Conservation (phyloP, 2,113 vertebrate genomes). For the Sceloporus tristichus region DNA sequence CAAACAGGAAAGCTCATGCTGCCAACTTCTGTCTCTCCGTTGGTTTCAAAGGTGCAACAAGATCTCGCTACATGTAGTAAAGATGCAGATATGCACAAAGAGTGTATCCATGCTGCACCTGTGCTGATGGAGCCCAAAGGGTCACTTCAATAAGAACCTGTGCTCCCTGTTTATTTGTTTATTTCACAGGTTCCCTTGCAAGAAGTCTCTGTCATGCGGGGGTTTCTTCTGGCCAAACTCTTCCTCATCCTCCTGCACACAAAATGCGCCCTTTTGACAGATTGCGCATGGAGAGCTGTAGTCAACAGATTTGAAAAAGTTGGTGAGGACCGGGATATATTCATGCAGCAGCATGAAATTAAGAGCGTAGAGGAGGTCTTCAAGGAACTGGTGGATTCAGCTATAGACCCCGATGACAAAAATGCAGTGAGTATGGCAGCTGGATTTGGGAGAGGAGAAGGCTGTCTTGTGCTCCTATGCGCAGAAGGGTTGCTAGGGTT, state of each 20-base stretch:
- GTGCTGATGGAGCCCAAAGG: not conserved
- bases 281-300: not conserved
- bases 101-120: no score
- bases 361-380: not conserved
- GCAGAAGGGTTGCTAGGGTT: not conserved
- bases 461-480: not conserved
- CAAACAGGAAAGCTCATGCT: no score
- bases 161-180: not conserved
- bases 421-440: conserved; percentile 12
- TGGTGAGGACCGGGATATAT: accelerated
- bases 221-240: not conserved
- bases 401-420: not conserved
- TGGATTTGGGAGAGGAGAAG: no score
- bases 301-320: not conserved
- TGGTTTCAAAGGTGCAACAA: no score
- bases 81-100: no score
- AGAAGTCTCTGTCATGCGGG: not conserved
- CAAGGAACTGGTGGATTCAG: not conserved
- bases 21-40: no score
- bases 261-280: not conserved
- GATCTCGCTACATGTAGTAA: no score
- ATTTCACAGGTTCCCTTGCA: not conserved
- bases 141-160: not conserved
- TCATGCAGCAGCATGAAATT: not conserved
- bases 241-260: not conserved